phyloP scores from a whole-genome alignment of 2,797 vertebrate genomes.

The Natrix natrix region DNA sequence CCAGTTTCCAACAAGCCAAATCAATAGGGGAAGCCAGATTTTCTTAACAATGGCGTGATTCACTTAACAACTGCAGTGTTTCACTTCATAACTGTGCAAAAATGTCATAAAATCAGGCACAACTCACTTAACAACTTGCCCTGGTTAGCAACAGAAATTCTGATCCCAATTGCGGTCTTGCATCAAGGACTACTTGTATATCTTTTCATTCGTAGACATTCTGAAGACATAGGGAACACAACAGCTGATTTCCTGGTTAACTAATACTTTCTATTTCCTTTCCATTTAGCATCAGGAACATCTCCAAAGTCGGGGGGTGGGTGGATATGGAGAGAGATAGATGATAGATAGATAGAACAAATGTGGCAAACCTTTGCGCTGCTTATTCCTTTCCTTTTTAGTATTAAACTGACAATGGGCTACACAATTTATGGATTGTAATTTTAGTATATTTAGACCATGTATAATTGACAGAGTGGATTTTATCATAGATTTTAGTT shows the following conservation, averaged over 20 bases:
- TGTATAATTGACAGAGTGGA: no score
- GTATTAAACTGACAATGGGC: no score
- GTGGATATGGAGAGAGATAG: not conserved
- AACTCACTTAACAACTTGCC: not conserved
- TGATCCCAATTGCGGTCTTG: not conserved
- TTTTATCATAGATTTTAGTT: no score
- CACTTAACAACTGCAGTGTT: not conserved
- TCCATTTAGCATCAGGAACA: slow-evolving; percentile 20
- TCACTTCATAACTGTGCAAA: not conserved
- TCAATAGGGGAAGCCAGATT: not conserved
- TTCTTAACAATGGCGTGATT: not conserved
- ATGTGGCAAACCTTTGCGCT: no score
- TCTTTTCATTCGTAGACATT: not conserved
- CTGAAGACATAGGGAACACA: not conserved
- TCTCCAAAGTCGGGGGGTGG: not conserved
- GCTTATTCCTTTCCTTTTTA: no score
- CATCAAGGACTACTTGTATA: not conserved
- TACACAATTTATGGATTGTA: no score
- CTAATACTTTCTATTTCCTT: slow-evolving; percentile 29
- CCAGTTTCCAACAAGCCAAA: not conserved
- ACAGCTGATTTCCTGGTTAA: not conserved
- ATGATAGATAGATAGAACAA: no score
- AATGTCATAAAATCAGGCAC: not conserved
- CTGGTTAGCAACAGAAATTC: not conserved
- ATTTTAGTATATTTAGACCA: no score